Evolutionary conservation across 1,140 invertebrate genomes (phyloP), one percentile per base, ranked within the genome.

Genomic region (Lanistes nyassanus): DNA sequence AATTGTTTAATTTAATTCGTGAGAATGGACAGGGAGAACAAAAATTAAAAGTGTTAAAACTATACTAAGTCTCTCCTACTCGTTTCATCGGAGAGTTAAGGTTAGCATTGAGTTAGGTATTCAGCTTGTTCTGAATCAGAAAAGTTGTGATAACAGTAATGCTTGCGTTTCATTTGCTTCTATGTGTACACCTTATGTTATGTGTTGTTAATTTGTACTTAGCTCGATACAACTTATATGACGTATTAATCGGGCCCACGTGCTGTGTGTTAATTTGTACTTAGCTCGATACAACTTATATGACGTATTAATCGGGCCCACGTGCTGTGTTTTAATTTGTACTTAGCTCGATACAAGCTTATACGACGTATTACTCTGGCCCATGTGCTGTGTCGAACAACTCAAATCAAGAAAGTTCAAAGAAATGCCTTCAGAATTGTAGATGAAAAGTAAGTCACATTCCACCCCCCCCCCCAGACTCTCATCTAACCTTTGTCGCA

Each of bases 361-460:
- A 7, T 68, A 23, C 1, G 26, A n/a, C 4, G 19, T 23, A 29
- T 68, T n/a, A 21, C 9, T 26, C 37, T 68, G 66, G 36, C 66
- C 19, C 39, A 51, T 31, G 42, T 68, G 26, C 19, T 68, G 66
- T 68, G 66, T 29, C 66, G 42, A 19, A 68, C 66, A 36, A 68
- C 66, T 5, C 6, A 16, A 1, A 13, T 68, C 4, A 34, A 19
- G n/a, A 23, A 13, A 3, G n/a, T 68, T 26, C 66, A 68, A 21
- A 5, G 3, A 19, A 31, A 68, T 51, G 42, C 51, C 0, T 68
- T 68, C 39, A 68, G 39, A 21, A 31, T 68, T 9, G 34, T 39
- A 5, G 5, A 19, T 5, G 3, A n/a, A 16, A 9, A 31, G 66
- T 68, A 16, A 68, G 66, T 53, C n/a, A n/a, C n/a, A n/a, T n/a